Conservation (phyloP, 2,888 invertebrate genomes). For the Cantharis nigra region DNA sequence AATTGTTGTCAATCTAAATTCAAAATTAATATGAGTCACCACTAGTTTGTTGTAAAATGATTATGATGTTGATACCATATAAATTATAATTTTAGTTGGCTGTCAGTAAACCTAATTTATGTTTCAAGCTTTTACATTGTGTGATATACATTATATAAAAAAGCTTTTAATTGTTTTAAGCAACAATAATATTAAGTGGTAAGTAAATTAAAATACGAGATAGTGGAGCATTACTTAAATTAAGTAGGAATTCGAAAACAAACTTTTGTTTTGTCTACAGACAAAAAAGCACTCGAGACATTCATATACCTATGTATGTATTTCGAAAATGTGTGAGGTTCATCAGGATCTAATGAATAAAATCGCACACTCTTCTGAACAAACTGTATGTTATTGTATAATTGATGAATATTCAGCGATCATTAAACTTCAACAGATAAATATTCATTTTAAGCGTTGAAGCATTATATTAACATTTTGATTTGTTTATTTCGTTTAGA, state of each 20-base stretch:
- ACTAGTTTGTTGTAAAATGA: not conserved
- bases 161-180: not conserved
- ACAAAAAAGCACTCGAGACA: not conserved
- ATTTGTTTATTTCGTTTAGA: not conserved
- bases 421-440: not conserved
- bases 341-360: not conserved
- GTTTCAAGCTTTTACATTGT: not conserved
- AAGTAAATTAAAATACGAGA: not conserved
- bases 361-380: not conserved
- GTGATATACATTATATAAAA: not conserved
- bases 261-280: not conserved
- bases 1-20: not conserved
- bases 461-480: not conserved
- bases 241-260: not conserved
- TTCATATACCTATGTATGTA: not conserved
- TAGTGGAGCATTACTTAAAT: not conserved
- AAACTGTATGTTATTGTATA: not conserved
- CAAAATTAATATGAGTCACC: slow-evolving; percentile 3
- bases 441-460: not conserved
- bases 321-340: not conserved
- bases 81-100: slow-evolving; percentile 7
- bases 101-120: slow-evolving; percentile 9
- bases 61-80: slow-evolving; percentile 9
- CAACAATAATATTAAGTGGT: not conserved
- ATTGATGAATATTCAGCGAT: not conserved